These are phyloP conservation scores for Nanorana parkeri DNA, from an alignment of 2,113 vertebrate species.

Conservation along the genomic window DNA sequence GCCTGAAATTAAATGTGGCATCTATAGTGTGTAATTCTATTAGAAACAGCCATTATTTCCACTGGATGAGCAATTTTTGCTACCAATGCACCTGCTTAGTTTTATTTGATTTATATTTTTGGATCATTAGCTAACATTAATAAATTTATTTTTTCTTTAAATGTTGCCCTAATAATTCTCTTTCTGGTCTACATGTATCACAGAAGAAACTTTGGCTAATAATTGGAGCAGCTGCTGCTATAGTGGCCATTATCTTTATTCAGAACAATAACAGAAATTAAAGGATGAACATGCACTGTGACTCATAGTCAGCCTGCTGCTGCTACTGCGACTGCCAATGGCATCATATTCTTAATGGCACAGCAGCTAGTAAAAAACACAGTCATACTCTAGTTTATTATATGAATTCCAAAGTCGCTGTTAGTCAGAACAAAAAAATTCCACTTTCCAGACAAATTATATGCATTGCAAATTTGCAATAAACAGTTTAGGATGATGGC, in stretches of 20 bases:
- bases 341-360: constrained; percentile 45
- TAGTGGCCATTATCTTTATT: constrained; percentile 55
- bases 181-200: constrained; percentile 36
- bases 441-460: background rate
- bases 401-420: constrained; percentile 8
- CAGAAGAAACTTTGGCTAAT: constrained; percentile 43
- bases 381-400: constrained; percentile 38
- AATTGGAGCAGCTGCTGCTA: constrained; percentile 52
- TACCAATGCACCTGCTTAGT: no score
- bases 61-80: no score
- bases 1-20: no score
- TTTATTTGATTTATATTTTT: background rate
- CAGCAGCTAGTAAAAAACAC: constrained; percentile 25
- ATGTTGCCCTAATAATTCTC: constrained; percentile 38
- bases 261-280: constrained; percentile 58
- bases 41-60: no score
- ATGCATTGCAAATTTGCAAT: background rate
- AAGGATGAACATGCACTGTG: constrained; percentile 57
- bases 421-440: constrained; percentile 4
- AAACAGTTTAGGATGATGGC: background rate
- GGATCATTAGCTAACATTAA: background rate
- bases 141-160: constrained; percentile 28
- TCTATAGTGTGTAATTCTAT: no score
- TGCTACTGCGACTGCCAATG: constrained; percentile 48
- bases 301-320: constrained; percentile 58